phyloP scores from a whole-genome alignment of 2,797 vertebrate genomes.

The Phrynocephalus guinanensis region DNA sequence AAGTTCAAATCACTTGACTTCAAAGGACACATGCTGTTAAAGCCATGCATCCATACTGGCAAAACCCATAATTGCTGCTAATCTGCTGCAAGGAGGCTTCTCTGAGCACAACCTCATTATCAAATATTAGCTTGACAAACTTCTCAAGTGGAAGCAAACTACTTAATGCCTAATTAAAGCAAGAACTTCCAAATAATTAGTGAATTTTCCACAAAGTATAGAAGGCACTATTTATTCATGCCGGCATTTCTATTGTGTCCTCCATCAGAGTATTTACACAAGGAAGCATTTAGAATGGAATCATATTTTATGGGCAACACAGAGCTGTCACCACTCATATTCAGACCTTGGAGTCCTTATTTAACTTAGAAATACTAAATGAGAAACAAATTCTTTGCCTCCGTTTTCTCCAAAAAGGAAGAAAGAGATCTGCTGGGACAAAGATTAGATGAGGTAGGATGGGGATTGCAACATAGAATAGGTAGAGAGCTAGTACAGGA shows the following conservation, averaged over 20 bases:
- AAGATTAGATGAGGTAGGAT: no score
- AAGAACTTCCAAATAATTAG: not conserved
- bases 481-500: no score
- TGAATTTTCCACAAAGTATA: not conserved
- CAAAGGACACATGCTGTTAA: not conserved
- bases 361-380: no score
- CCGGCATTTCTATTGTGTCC: not conserved
- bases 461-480: no score
- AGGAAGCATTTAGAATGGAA: not conserved
- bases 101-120: not conserved
- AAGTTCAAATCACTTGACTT: not conserved
- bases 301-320: not conserved
- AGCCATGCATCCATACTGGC: not conserved
- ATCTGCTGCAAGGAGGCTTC: not conserved
- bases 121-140: slow-evolving; percentile 40
- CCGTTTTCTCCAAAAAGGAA: no score
- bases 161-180: not conserved
- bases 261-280: not conserved
- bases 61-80: slow-evolving; percentile 7
- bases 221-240: not conserved
- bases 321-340: not conserved
- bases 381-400: no score
- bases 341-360: no score
- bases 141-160: not conserved
- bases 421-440: no score